Percentiles rank a stretch among this genome's conserved stretches.
These are phyloP conservation scores for Probosciger aterrimus DNA, from an alignment of 2,113 vertebrate species.

Conservation along the genomic window DNA sequence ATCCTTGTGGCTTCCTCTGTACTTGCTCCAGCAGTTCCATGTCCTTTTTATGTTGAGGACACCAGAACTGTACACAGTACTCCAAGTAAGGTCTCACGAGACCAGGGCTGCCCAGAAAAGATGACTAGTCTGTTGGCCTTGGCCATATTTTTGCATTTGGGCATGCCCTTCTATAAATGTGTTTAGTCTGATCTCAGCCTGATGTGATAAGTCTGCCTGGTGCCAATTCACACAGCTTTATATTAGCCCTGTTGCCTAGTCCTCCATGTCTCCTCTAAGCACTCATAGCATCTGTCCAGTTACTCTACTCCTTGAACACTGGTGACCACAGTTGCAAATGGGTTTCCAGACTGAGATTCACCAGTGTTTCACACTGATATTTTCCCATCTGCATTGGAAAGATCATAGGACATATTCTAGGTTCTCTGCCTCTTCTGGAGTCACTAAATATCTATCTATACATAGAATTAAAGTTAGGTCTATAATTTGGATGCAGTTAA, in stretches of 20 bases:
- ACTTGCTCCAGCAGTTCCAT: background rate
- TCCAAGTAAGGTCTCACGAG: background rate
- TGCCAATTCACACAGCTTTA: background rate
- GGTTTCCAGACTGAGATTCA: background rate
- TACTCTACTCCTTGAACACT: background rate
- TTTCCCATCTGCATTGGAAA: background rate
- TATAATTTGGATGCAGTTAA: background rate
- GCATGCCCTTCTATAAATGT: background rate
- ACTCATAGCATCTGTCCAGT: background rate
- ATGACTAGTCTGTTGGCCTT: background rate
- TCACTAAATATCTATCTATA: background rate
- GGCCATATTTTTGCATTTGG: background rate
- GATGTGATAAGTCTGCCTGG: background rate
- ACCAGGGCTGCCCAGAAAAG: background rate
- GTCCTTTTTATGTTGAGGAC: background rate
- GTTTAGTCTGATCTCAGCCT: background rate
- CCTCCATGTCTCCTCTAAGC: background rate
- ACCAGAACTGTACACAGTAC: background rate
- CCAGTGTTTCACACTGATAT: background rate
- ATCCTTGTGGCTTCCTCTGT: no score
- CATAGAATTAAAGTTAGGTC: background rate
- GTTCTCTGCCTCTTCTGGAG: background rate
- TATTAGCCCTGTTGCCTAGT: background rate
- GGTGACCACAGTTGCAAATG: background rate
- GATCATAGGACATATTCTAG: background rate